Conservation (phyloP, 2,888 invertebrate species). For the Temnothorax unifasciatus region DNA sequence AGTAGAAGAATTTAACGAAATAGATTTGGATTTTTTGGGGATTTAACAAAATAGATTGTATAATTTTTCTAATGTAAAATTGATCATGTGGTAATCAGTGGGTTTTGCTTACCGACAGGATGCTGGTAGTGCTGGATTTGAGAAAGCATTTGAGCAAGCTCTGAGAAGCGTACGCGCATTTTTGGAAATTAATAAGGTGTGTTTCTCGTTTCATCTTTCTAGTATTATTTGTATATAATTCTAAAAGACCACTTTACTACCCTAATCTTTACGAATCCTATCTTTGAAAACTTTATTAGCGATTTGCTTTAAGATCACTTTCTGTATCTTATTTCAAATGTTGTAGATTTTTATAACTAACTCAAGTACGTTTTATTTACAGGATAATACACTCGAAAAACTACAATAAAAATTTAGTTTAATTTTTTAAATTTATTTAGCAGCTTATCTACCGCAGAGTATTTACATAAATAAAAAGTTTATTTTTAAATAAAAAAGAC, state of each 20-base stretch:
- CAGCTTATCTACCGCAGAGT: not conserved
- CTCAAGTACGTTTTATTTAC: slow-evolving; percentile 9
- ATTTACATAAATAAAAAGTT: not conserved
- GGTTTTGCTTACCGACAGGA: slow-evolving; percentile 87
- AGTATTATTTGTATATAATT: slow-evolving; percentile 9
- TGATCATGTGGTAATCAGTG: slow-evolving; percentile 11
- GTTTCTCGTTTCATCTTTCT: not conserved
- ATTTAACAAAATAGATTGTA: not conserved
- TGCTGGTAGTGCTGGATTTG: slow-evolving; percentile 90
- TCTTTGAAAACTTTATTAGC: not conserved
- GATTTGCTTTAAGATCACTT: not conserved
- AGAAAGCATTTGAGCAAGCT: slow-evolving; percentile 92
- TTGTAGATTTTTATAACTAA: not conserved
- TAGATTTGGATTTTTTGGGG: not conserved
- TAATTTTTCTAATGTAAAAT: slow-evolving; percentile 30
- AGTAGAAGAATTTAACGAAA: not conserved
- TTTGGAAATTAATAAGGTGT: slow-evolving; percentile 84
- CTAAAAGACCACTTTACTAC: not conserved
- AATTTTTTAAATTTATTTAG: not conserved
- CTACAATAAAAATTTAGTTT: not conserved
- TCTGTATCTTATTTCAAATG: not conserved
- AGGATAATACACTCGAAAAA: not conserved
- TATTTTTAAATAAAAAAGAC: not conserved
- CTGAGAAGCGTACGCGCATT: slow-evolving; percentile 90
- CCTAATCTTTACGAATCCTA: not conserved